Evolutionary conservation across 2,797 vertebrate species (phyloP).

Genomic region (Prunella strophiata): DNA sequence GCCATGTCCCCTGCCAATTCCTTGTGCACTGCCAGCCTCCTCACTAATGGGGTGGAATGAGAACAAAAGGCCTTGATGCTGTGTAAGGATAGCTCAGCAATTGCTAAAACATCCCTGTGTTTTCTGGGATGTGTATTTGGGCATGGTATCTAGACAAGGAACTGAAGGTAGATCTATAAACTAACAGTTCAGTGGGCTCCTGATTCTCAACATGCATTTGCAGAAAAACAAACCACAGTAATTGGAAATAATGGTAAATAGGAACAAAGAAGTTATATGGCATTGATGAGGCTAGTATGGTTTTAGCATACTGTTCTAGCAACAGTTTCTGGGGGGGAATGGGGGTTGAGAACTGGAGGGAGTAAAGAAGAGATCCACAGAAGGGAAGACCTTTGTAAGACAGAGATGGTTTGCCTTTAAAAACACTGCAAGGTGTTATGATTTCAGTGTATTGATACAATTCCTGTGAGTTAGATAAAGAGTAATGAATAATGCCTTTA

Average conservation of each 20-base stretch:
- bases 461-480: background rate
- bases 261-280: background rate
- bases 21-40: background rate
- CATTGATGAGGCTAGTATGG: background rate
- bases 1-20: fast-evolving
- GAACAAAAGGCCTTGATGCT: background rate
- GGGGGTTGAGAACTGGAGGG: background rate
- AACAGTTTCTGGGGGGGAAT: background rate
- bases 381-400: background rate
- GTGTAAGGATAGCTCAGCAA: background rate
- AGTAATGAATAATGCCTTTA: background rate
- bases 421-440: background rate
- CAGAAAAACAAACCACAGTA: background rate
- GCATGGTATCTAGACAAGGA: background rate
- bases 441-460: background rate
- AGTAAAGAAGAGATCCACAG: background rate
- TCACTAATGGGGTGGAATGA: background rate
- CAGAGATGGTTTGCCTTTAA: background rate
- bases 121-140: background rate
- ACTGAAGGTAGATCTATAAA: background rate
- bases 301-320: background rate
- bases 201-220: background rate
- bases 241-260: background rate
- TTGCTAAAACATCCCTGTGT: background rate
- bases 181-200: background rate